These are phyloP conservation scores for Patiria miniata DNA, from an alignment of 35 echinoderm and acorn worm genomes.

Conservation along the genomic window DNA sequence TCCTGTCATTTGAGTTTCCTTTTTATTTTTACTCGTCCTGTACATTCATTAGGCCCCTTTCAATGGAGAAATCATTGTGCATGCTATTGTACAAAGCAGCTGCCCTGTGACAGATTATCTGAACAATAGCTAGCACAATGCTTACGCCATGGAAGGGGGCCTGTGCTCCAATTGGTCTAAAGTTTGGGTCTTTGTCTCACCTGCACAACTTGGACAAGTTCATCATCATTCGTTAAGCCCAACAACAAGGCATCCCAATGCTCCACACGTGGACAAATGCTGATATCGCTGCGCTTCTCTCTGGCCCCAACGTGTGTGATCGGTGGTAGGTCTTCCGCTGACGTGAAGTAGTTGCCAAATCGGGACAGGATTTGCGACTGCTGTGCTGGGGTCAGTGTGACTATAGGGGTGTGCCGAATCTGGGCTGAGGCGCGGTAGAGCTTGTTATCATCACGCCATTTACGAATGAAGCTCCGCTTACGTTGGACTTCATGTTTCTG, in stretches of 20 bases:
- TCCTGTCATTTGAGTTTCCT: no score
- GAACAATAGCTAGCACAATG: no score
- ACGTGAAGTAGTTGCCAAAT: slow-evolving; percentile 24
- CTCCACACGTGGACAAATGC: slow-evolving; percentile 1
- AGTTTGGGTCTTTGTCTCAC: not conserved
- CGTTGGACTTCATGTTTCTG: slow-evolving; percentile 16
- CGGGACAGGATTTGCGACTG: slow-evolving; percentile 10
- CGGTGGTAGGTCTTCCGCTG: not conserved
- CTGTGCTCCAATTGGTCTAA: no score
- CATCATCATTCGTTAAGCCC: slow-evolving; percentile 40
- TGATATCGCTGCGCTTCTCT: not conserved
- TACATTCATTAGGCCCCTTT: no score
- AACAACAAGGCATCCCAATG: slow-evolving; percentile 33
- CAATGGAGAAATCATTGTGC: no score
- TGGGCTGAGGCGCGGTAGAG: not conserved
- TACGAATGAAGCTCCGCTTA: not conserved
- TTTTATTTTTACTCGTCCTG: no score
- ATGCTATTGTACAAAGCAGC: no score
- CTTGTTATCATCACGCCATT: not conserved
- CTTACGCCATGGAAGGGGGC: no score
- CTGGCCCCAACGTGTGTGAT: not conserved
- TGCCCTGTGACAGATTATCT: no score
- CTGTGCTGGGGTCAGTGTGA: slow-evolving; percentile 7
- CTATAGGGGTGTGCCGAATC: not conserved
- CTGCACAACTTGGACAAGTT: slow-evolving; percentile 36